These are phyloP conservation scores for Leucoraja erinaceus DNA, from an alignment of 2,113 vertebrate species.

Conservation along the genomic window DNA sequence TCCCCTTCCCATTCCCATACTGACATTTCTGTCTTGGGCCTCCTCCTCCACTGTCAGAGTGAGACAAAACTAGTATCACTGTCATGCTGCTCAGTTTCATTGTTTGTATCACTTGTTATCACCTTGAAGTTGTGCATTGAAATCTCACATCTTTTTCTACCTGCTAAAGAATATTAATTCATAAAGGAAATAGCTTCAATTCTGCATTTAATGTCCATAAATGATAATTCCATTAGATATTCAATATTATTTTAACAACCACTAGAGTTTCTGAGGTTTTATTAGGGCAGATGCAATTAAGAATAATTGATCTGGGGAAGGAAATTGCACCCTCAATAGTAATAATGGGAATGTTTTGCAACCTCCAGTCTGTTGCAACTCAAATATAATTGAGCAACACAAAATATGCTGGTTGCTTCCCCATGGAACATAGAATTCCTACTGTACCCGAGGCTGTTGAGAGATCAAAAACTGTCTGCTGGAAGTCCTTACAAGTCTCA, in stretches of 20 bases:
- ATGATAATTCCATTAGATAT: neutral
- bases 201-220: neutral
- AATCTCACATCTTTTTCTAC: neutral
- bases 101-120: too few species aligned
- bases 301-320: neutral
- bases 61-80: too few species aligned
- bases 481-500: neutral
- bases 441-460: neutral
- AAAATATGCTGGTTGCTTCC: neutral
- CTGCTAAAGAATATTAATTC: neutral
- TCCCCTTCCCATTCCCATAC: too few species aligned
- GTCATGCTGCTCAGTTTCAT: too few species aligned
- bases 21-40: too few species aligned
- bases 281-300: neutral
- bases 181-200: neutral
- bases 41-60: too few species aligned
- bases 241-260: neutral
- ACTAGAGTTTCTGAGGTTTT: neutral
- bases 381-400: neutral
- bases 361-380: neutral
- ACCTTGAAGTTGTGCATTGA: neutral
- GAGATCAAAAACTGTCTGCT: neutral
- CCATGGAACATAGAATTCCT: neutral
- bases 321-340: neutral
- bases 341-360: neutral